Percentiles rank a stretch among this genome's conserved stretches.
Conservation (phyloP, 1,140 invertebrate genomes). For the Temnothorax curvispinosus region DNA sequence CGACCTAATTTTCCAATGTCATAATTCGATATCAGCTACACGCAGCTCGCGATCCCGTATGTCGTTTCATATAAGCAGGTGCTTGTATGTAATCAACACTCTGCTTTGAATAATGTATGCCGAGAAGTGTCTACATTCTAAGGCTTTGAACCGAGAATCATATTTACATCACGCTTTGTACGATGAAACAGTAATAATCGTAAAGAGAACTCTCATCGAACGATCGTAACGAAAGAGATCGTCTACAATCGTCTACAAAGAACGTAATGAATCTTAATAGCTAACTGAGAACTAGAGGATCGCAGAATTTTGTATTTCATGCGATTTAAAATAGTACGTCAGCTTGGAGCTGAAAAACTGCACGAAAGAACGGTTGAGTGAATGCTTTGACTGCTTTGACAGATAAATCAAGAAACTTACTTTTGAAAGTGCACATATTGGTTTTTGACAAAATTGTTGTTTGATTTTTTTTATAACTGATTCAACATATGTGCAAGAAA, state of each 20-base stretch:
- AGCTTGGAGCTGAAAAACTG: not conserved
- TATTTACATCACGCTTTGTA: not conserved
- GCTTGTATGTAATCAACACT: conserved; percentile 30
- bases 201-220: conserved; percentile 13
- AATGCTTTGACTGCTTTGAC: not conserved
- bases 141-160: not conserved
- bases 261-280: conserved; percentile 13
- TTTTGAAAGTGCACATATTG: not conserved
- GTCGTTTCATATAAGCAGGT: not conserved
- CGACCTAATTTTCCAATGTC: conserved; percentile 76
- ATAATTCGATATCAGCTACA: conserved; percentile 67
- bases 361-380: not conserved
- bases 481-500: not conserved
- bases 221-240: not conserved
- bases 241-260: not conserved
- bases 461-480: not conserved
- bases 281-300: not conserved
- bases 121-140: not conserved
- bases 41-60: conserved; percentile 29
- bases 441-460: not conserved
- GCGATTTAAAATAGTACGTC: not conserved
- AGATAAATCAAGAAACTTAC: not conserved
- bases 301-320: not conserved
- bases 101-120: conserved; percentile 17
- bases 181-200: conserved; percentile 14